Evolutionary conservation across 1,140 invertebrate species (phyloP).

Genomic region (Pachyrhynchus sulphureomaculatus): DNA sequence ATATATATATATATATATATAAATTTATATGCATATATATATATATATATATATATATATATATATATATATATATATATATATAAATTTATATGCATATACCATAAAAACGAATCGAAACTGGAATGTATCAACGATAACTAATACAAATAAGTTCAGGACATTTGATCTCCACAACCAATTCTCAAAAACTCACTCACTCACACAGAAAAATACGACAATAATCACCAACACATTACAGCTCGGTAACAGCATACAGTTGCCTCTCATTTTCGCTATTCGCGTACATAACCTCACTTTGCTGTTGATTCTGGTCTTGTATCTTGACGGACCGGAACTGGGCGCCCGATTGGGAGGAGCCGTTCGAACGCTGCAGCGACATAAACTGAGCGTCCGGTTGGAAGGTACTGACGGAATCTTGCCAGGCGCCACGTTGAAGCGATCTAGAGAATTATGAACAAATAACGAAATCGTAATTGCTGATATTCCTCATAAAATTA

Average conservation of each 20-base stretch:
- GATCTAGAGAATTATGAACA: conserved; percentile 35
- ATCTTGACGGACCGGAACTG: conserved; percentile 49
- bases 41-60: too few species aligned
- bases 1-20: too few species aligned
- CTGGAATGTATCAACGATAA: too few species aligned
- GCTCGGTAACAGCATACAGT: conserved; percentile 51
- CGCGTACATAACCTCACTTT: conserved; percentile 42
- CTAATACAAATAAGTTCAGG: too few species aligned
- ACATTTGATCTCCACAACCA: too few species aligned
- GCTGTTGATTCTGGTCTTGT: conserved; percentile 44
- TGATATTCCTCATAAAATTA: neutral
- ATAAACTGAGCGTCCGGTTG: conserved; percentile 46
- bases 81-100: too few species aligned
- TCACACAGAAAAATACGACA: too few species aligned
- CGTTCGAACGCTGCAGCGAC: conserved; percentile 44
- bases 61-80: too few species aligned
- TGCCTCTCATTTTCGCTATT: conserved; percentile 50
- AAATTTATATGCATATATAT: too few species aligned
- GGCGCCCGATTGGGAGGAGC: conserved; percentile 34
- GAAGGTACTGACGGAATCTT: conserved; percentile 45
- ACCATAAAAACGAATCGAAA: too few species aligned
- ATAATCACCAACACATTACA: conserved; percentile 39
- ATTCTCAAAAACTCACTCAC: too few species aligned
- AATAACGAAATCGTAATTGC: neutral
- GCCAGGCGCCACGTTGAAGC: conserved; percentile 51